A percentile compares a stretch with the other conserved stretches of the same genome.
Evolutionary conservation across 2,888 invertebrate genomes (phyloP).

Genomic region (Nysson spinosus): DNA sequence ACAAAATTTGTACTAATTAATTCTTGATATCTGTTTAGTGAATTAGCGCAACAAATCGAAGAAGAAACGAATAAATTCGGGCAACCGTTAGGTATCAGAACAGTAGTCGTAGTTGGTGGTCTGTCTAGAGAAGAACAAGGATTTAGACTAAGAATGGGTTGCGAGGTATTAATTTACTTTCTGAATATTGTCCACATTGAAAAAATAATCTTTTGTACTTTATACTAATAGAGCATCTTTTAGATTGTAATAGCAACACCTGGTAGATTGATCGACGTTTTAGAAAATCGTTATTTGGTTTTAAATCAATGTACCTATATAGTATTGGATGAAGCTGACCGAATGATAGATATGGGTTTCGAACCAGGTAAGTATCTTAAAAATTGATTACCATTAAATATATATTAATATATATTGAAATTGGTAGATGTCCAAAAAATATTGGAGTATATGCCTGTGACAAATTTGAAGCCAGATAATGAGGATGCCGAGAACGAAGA

Average conservation of each 20-base stretch:
- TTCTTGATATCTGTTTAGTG: no score
- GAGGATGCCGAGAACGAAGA: slow-evolving; percentile 98
- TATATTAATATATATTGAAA: background rate
- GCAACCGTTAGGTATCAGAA: slow-evolving; percentile 92
- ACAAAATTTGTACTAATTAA: no score
- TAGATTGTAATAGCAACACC: slow-evolving; percentile 99
- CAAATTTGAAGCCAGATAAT: slow-evolving; percentile 98
- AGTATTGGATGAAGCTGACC: slow-evolving; percentile 96
- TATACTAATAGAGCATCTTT: background rate
- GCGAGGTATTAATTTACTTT: slow-evolving; percentile 85
- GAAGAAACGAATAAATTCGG: slow-evolving; percentile 99
- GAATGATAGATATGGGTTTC: slow-evolving; percentile 99
- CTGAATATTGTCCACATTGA: background rate
- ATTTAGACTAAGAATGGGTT: slow-evolving; percentile 95
- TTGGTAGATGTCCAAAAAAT: slow-evolving; percentile 93
- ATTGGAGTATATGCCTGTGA: slow-evolving; percentile 97
- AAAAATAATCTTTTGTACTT: background rate
- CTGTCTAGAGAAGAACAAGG: slow-evolving; percentile 99
- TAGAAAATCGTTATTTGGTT: slow-evolving; percentile 98
- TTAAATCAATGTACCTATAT: slow-evolving; percentile 99
- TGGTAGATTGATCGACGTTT: slow-evolving; percentile 98
- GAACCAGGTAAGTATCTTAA: slow-evolving; percentile 83
- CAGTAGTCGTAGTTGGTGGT: slow-evolving; percentile 98
- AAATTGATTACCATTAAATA: slow-evolving; percentile 47
- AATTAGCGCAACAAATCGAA: slow-evolving; percentile 99